These are phyloP conservation scores for Archocentrus centrarchus DNA, from an alignment of 2,113 vertebrate species.

Conservation along the genomic window DNA sequence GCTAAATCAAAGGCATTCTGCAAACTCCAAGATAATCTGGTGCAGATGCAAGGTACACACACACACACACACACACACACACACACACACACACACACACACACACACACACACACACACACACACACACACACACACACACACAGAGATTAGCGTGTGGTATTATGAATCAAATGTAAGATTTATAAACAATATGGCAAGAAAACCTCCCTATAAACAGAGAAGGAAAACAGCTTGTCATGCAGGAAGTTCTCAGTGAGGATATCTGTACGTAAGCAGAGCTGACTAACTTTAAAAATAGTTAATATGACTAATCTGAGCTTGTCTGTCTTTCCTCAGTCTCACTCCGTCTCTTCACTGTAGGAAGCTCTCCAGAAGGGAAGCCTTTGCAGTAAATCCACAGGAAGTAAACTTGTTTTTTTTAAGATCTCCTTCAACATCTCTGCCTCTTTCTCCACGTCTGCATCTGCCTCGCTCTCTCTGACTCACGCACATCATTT, in stretches of 20 bases:
- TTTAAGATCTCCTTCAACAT: conserved; percentile 65
- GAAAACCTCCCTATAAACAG: conserved; percentile 33
- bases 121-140: not conserved
- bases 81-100: not conserved
- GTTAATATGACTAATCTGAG: not conserved
- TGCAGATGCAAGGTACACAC: conserved; percentile 4
- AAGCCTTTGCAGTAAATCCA: conserved; percentile 83
- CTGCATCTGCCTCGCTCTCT: conserved; percentile 8
- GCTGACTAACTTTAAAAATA: not conserved
- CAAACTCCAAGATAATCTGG: not conserved
- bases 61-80: not conserved
- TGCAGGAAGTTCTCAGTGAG: conserved; percentile 3
- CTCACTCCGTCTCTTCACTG: conserved; percentile 30
- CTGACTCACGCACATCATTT: conserved; percentile 41
- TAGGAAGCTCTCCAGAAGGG: conserved; percentile 79
- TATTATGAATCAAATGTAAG: conserved; percentile 14
- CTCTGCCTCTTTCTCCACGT: not conserved
- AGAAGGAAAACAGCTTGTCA: conserved; percentile 6
- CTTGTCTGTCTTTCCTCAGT: conserved; percentile 4
- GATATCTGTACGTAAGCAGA: not conserved
- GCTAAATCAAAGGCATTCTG: not conserved
- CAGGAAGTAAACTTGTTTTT: conserved; percentile 89
- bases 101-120: not conserved
- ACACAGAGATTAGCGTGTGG: not conserved
- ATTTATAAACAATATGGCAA: not conserved